Conservation (phyloP, 1,140 invertebrate genomes). For the Forficula auricularia region DNA sequence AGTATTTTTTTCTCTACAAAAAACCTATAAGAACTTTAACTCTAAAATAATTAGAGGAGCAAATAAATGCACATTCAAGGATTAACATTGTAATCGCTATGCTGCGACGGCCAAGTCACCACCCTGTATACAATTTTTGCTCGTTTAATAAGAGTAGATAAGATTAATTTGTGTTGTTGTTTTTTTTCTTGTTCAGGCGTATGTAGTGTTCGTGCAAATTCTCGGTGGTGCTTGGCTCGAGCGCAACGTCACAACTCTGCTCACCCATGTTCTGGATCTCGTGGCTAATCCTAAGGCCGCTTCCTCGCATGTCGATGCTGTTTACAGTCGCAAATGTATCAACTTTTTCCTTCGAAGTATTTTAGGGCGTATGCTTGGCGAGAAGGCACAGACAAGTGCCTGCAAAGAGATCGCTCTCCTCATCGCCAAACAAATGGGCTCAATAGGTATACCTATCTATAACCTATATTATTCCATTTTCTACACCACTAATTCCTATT, state of each 20-base stretch:
- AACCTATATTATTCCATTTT: not conserved
- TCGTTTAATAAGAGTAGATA: not conserved
- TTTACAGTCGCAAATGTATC: slow-evolving; percentile 93
- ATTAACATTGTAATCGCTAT: no score
- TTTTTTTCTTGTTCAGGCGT: slow-evolving; percentile 44
- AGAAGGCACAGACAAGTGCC: slow-evolving; percentile 89
- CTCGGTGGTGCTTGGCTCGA: slow-evolving; percentile 90
- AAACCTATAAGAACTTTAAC: no score
- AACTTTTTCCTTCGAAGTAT: slow-evolving; percentile 85
- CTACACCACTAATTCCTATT: slow-evolving; percentile 6
- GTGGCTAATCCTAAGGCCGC: slow-evolving; percentile 86
- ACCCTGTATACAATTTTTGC: no score
- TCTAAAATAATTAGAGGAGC: no score
- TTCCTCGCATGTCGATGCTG: slow-evolving; percentile 88
- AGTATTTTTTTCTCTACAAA: no score
- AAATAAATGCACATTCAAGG: no score
- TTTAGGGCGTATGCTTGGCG: slow-evolving; percentile 81
- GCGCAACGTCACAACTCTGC: slow-evolving; percentile 66
- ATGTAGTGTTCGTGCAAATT: slow-evolving; percentile 83
- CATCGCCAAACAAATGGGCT: slow-evolving; percentile 87
- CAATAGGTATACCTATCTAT: slow-evolving; percentile 41
- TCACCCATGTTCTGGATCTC: slow-evolving; percentile 79
- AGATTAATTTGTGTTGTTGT: slow-evolving; percentile 3
- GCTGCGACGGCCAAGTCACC: no score
- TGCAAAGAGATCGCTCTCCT: slow-evolving; percentile 87